Base-by-base conservation (phyloP, 92 coral and sea anemone genomes). In the Paragorgia papillata region DNA sequence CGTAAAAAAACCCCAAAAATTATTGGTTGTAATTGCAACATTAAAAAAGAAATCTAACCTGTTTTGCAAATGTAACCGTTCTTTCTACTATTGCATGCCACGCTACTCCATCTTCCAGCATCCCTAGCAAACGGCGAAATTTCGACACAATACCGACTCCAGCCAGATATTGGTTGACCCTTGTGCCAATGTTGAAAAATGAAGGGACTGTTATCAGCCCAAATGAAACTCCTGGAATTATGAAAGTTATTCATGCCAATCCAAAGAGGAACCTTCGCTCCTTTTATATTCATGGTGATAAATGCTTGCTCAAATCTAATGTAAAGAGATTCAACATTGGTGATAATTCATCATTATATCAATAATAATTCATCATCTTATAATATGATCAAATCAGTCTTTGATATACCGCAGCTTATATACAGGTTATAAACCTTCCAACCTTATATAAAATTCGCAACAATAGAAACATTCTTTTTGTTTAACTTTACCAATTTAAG, bases 291-390 rank as follows among this genome's bases (percentile, higher is more conserved):
- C 46, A 74, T 69, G 2, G 84, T 83, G 35, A 93, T 81, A 71
- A 90, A 93, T 10, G 97, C 94, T 44, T 90, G 92, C 67, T 93
- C 97, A 69, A 88, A 79, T 75, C 97, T 93, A 43, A 10, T 1
- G 68, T 12, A 25, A 19, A 61, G 26, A 61, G 30, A 61, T 6
- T 61, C n/a, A n/a, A 64, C 4, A 20, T 19, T 28, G 44, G 25
- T 3, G 22, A 64, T 56, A 9, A 0, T 18, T 9, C 30, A 26
- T 18, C 13, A n/a, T 18, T 19, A 24, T 18, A 18, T 3, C 9
- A 32, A 19, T 7, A 53, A 21, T 7, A 26, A 50, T n/a, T n/a
- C n/a, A n/a, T n/a, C n/a, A n/a, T n/a, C n/a, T n/a, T n/a, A n/a
- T n/a, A n/a, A n/a, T n/a, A n/a, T n/a, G n/a, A n/a, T n/a, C n/a